phyloP scores from a whole-genome alignment of 2,113 vertebrate species.

The Aix galericulata region DNA sequence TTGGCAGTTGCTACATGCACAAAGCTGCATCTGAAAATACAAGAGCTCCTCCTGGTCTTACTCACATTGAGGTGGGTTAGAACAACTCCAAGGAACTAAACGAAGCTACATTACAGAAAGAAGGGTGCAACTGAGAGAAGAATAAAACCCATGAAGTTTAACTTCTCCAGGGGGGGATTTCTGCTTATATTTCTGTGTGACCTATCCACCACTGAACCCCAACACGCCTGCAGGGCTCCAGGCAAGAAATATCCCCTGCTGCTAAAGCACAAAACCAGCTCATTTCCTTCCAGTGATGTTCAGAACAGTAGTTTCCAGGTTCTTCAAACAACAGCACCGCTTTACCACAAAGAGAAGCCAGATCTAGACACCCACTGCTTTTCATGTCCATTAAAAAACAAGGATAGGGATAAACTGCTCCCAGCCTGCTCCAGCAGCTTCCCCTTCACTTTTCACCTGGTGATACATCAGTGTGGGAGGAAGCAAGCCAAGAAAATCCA shows the following conservation, averaged over 20 bases:
- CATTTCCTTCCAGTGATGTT: neutral
- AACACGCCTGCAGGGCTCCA: neutral
- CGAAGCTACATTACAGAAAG: neutral
- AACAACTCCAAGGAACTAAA: neutral
- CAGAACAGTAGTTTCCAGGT: neutral
- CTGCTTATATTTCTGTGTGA: neutral
- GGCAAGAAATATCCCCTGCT: neutral
- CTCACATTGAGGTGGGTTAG: neutral
- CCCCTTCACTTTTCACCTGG: neutral
- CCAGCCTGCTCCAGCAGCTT: neutral
- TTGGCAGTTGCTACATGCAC: neutral
- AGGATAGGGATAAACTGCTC: neutral
- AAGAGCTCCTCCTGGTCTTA: conserved; percentile 30
- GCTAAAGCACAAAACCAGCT: neutral
- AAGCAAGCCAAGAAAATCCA: neutral
- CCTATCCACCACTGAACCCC: neutral
- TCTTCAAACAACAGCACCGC: neutral
- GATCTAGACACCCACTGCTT: neutral
- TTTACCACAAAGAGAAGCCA: neutral
- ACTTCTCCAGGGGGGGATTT: neutral
- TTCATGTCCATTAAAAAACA: neutral
- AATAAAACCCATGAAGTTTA: neutral
- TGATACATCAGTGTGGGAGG: rapidly evolving
- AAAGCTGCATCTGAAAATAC: neutral
- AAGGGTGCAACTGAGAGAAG: neutral